Evolutionary conservation across 2,797 vertebrate species (phyloP), one percentile per base, ranked within the genome.

Genomic region (Artibeus lituratus): DNA sequence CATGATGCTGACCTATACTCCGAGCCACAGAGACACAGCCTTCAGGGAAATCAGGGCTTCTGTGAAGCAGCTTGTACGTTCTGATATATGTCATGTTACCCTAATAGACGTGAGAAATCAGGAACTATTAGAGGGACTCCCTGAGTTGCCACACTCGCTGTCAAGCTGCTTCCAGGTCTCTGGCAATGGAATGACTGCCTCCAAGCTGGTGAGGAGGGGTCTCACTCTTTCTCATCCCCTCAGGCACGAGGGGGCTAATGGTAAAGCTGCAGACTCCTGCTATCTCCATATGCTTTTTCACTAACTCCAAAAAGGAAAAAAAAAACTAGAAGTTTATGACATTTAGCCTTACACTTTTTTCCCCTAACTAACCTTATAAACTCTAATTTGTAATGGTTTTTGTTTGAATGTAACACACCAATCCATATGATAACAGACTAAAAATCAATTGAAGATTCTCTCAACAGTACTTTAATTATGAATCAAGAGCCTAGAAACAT

Each of bases 41-140:
- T 39, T 86, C 29, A 80, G 92, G 83, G 83, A 97, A 96, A 90
- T 77, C 69, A 82, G 88, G 85, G 73, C 37, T 88, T 78, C 86
- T 39, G 59, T 44, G 90, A 95, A 85, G 62, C 24, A 86, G 55
- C 67, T 77, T 69, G 67, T 94, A 32, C 44, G 1, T 85, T 90
- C 83, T 85, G 67, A 90, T 83, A 39, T 15, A 73, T 51, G 59
- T 81, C 72, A 24, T 73, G 51, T 81, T 65, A 65, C 85, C 55
- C 39, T 87, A 62, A 44, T 9, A 92, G 42, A 87, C 81, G 55
- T 11, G 65, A 96, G 62, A 62, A 32, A 24, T 10, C 21, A 53
- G 65, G 32, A 8, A 2, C 0, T 2, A n/a, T 77, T 8, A 49
- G n/a, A 86, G 53, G 51, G 6, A 78, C 22, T 85, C 49, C 39